Percentiles rank a stretch among this genome's conserved stretches.
These are phyloP conservation scores for Rhynchophorus ferrugineus DNA, from an alignment of 1,140 invertebrate genomes.

Conservation along the genomic window DNA sequence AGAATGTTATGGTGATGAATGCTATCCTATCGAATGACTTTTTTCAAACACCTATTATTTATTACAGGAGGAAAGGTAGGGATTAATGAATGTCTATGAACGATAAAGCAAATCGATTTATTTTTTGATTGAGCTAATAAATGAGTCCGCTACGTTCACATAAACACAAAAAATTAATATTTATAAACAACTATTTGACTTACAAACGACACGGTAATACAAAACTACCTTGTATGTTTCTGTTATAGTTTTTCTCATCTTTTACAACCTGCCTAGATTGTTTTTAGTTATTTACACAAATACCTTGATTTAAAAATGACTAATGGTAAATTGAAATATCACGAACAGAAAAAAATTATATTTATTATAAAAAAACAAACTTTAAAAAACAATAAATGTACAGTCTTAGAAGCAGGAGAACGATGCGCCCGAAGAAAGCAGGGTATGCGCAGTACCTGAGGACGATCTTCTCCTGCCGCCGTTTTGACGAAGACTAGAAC, in stretches of 20 bases:
- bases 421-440: background rate
- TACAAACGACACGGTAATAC: conserved; percentile 7
- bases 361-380: background rate
- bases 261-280: background rate
- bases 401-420: background rate
- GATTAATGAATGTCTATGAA: no score
- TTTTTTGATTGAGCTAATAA: background rate
- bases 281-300: background rate
- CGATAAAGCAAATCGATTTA: conserved; percentile 5
- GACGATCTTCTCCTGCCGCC: background rate
- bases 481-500: background rate
- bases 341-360: background rate
- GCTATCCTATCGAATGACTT: no score
- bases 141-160: background rate
- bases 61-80: no score
- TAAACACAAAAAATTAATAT: background rate
- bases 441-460: background rate
- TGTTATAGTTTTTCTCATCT: background rate
- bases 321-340: background rate
- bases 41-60: no score
- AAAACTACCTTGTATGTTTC: conserved; percentile 1
- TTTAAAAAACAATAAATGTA: background rate
- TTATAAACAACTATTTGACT: conserved; percentile 3
- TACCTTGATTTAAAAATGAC: background rate
- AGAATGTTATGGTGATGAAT: no score